Base-by-base conservation (phyloP, 2,113 vertebrate species). In the Grammomys surdaster region DNA sequence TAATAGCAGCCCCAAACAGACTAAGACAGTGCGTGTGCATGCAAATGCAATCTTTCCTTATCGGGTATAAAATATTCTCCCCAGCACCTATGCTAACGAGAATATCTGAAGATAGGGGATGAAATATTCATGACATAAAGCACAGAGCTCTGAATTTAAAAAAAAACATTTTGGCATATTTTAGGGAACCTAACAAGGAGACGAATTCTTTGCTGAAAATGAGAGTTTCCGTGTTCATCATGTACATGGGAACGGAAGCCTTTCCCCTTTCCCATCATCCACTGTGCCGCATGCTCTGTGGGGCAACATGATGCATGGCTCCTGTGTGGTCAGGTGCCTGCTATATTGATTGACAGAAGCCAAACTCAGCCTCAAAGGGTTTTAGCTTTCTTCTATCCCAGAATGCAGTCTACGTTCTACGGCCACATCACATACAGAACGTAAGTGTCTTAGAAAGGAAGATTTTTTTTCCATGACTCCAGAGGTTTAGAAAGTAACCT, bases 61-160 rank as follows among this genome's bases (percentile, higher is more conserved):
- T 80, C 54, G 60, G 89, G 46, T 75, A 20, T 93, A 67, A 92
- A 95, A 93, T 93, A 93, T 72, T 84, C 85, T 90, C 51, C 46
- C 65, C 40, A 48, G 19, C 67, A 65, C n/a, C 88, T 75, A 36
- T 24, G 19, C 85, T 84, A 91, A 84, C 40, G 58, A 91, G 43
- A 90, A 84, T 85, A 90, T 93, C 67, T 97, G 76, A 94, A 96
- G 95, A 93, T 89, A 90, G 90, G n/a, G 93, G 86, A 84, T 85
- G 46, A 97, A 95, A 93, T 90, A 93, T 96, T 96, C 67, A 87
- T 91, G 81, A 82, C 69, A 40, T 93, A 77, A 94, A 72, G 22
- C 67, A 40, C 11, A 73, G 14, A 58, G 31, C 14, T 56, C n/a
- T 92, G 85, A 70, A 75, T 94, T 88, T 93, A n/a, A 90, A 95